Evolutionary conservation across 1,140 invertebrate genomes (phyloP).

Genomic region (Drosophila serrata): DNA sequence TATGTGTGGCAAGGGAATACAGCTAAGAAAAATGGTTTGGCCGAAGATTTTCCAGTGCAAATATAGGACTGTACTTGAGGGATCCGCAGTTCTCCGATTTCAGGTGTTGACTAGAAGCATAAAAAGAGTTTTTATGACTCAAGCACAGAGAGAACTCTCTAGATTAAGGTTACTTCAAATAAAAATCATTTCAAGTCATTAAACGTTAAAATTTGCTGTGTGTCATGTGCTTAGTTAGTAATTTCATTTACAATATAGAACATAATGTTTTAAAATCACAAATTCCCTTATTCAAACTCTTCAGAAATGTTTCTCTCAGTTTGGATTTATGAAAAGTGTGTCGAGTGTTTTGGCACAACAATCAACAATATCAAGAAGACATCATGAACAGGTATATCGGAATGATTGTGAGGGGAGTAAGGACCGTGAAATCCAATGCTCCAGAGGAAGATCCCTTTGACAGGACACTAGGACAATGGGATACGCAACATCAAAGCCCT

Average conservation of each 20-base stretch:
- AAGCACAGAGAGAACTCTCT: background rate
- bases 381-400: constrained; percentile 27
- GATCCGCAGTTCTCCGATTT: constrained; percentile 9
- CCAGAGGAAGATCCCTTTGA: constrained; percentile 30
- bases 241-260: no score
- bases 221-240: rapidly evolving
- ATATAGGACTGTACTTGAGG: constrained; percentile 26
- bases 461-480: constrained; percentile 50
- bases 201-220: background rate
- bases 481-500: constrained; percentile 73
- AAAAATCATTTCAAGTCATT: no score
- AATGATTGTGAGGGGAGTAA: constrained; percentile 21
- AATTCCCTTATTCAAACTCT: background rate
- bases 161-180: background rate
- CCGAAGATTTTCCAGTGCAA: constrained; percentile 5
- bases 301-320: constrained; percentile 22
- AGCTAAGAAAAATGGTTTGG: constrained; percentile 18
- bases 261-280: background rate
- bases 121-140: constrained; percentile 18
- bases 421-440: constrained; percentile 64
- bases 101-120: constrained; percentile 55
- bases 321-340: constrained; percentile 50
- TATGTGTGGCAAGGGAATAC: constrained; percentile 59
- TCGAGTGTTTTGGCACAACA: constrained; percentile 67
- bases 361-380: constrained; percentile 49